phyloP scores from a whole-genome alignment of 2,113 vertebrate genomes.

The Apeltes quadracus region DNA sequence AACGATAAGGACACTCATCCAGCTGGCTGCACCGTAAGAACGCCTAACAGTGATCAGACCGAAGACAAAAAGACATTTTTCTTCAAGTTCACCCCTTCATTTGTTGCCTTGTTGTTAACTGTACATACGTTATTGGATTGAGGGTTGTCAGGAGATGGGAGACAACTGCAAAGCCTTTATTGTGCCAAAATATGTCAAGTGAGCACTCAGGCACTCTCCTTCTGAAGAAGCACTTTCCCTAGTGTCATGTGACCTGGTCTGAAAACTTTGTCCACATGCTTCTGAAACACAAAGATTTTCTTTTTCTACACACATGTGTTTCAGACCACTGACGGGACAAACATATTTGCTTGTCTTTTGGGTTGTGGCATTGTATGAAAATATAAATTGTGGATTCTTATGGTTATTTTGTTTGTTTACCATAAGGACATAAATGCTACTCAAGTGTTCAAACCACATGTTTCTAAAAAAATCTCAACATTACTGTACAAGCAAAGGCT shows the following conservation, averaged over 20 bases:
- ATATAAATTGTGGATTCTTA: not conserved
- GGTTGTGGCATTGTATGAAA: constrained; percentile 1
- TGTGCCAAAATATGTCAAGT: constrained; percentile 17
- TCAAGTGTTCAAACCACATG: constrained; percentile 5
- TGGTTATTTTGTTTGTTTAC: constrained; percentile 13
- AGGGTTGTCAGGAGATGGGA: not conserved
- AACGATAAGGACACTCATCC: not conserved
- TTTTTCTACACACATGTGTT: not conserved
- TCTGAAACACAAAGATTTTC: not conserved
- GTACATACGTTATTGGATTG: not conserved
- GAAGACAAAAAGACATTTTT: not conserved
- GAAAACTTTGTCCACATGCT: constrained; percentile 1
- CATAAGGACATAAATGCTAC: not conserved
- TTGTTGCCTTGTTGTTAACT: not conserved
- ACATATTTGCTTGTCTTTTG: not conserved
- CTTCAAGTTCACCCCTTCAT: not conserved
- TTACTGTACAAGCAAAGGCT: not conserved
- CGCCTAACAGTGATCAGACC: not conserved
- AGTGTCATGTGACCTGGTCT: constrained; percentile 5
- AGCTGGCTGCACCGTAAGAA: not conserved
- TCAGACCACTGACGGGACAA: not conserved
- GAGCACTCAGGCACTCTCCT: not conserved
- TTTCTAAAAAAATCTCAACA: constrained; percentile 22
- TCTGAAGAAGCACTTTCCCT: not conserved
- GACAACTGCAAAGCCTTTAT: not conserved